These are phyloP conservation scores for Muricea muricata DNA, from an alignment of 92 coral and sea anemone species.

Conservation along the genomic window DNA sequence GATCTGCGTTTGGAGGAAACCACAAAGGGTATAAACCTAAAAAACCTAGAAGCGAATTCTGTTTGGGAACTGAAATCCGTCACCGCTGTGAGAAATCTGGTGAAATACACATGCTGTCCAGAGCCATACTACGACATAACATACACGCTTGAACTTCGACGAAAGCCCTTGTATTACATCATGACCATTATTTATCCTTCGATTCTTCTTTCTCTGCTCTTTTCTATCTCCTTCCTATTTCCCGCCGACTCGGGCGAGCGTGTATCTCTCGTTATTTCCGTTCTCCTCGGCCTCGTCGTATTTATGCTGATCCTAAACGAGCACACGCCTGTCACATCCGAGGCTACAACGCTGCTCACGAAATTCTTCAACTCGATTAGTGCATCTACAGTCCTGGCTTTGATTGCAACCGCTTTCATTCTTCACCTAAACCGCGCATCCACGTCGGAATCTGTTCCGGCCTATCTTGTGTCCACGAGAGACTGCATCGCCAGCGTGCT, in stretches of 20 bases:
- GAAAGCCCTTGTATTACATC: constrained; percentile 92
- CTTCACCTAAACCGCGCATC: constrained; percentile 73
- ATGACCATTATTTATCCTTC: constrained; percentile 91
- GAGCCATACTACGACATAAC: constrained; percentile 92
- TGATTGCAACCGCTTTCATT: constrained; percentile 69
- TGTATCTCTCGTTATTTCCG: constrained; percentile 88
- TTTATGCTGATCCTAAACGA: constrained; percentile 74
- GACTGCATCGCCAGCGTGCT: constrained; percentile 78
- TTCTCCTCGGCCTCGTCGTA: constrained; percentile 86
- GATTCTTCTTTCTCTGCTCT: constrained; percentile 86
- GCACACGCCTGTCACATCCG: constrained; percentile 89
- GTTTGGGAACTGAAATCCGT: constrained; percentile 85
- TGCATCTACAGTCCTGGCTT: neutral
- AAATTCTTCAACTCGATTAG: neutral
- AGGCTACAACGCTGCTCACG: constrained; percentile 75
- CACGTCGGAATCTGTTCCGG: constrained; percentile 76
- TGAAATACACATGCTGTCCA: constrained; percentile 90
- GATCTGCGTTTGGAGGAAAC: constrained; percentile 65
- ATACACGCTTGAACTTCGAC: constrained; percentile 79
- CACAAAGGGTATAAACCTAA: constrained; percentile 64
- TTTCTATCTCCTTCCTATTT: constrained; percentile 78
- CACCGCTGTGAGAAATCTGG: constrained; percentile 71
- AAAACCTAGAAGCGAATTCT: constrained; percentile 71
- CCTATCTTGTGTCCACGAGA: constrained; percentile 32
- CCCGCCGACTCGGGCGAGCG: constrained; percentile 87